Percentiles rank a stretch among this genome's conserved stretches.
These are phyloP conservation scores for Glaucomys volans DNA, from an alignment of 2,113 vertebrate species.

Conservation along the genomic window DNA sequence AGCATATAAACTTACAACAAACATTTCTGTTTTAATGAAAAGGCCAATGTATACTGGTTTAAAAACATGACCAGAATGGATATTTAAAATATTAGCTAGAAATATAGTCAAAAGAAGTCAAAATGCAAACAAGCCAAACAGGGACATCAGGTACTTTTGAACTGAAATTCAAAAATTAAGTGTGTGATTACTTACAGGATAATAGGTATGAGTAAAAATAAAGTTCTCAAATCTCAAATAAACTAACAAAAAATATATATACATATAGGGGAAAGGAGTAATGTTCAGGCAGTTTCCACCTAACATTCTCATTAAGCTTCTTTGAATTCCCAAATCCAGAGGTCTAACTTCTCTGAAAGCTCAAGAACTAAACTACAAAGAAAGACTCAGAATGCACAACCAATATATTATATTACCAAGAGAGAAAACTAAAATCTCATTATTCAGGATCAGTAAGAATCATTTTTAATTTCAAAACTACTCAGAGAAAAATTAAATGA, in stretches of 20 bases:
- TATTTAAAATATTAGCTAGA: constrained; percentile 49
- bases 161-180: constrained; percentile 54
- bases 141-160: neutral
- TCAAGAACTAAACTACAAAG: constrained; percentile 64
- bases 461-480: constrained; percentile 45
- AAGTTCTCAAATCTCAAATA: constrained; percentile 27
- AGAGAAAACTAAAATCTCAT: constrained; percentile 19
- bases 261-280: neutral
- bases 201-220: neutral
- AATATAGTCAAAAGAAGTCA: neutral
- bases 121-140: constrained; percentile 53
- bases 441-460: neutral
- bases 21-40: constrained; percentile 39
- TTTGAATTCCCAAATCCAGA: constrained; percentile 50
- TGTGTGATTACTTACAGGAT: constrained; percentile 40
- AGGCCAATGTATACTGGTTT: neutral
- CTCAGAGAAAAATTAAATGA: constrained; percentile 51
- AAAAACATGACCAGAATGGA: constrained; percentile 56
- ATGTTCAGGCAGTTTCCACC: constrained; percentile 51
- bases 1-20: neutral
- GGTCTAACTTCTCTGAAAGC: constrained; percentile 58
- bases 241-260: neutral
- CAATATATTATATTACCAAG: neutral
- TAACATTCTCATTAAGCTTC: constrained; percentile 30
- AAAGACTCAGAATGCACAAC: constrained; percentile 52